Conservation (phyloP, 2,113 vertebrate species). For the Pedetes capensis region DNA sequence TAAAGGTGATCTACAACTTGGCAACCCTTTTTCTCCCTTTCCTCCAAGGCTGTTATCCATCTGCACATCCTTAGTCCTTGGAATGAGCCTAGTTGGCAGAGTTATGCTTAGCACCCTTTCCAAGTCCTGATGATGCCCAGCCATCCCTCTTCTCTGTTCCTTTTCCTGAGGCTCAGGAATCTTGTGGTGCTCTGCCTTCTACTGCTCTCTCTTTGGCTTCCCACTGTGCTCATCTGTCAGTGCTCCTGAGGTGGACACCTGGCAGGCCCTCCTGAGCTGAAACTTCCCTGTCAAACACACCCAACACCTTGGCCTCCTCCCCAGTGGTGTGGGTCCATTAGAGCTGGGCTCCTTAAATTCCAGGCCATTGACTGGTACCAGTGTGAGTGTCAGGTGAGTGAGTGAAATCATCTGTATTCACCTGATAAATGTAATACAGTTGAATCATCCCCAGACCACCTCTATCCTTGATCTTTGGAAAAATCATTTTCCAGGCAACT, state of each 20-base stretch:
- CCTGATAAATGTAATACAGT: too few species aligned
- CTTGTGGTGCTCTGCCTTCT: neutral
- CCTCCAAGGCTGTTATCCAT: neutral
- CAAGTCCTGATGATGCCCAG: neutral
- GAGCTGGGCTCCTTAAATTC: too few species aligned
- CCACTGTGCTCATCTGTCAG: neutral
- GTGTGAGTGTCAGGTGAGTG: too few species aligned
- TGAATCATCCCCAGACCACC: too few species aligned
- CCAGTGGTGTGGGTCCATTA: neutral
- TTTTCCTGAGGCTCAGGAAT: neutral
- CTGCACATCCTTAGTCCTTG: neutral
- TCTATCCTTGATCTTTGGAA: too few species aligned
- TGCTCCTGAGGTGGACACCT: neutral
- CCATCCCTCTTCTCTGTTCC: neutral
- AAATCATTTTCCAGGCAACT: too few species aligned
- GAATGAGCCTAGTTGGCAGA: too few species aligned
- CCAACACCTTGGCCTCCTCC: neutral
- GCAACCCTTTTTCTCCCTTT: neutral
- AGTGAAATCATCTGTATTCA: too few species aligned
- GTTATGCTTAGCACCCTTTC: neutral
- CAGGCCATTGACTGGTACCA: too few species aligned
- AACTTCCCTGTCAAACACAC: neutral
- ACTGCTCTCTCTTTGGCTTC: neutral
- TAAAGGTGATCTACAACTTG: neutral
- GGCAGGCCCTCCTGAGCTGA: too few species aligned